phyloP scores from a whole-genome alignment of 2,797 vertebrate species.

The Rhinogobio ventralis region DNA sequence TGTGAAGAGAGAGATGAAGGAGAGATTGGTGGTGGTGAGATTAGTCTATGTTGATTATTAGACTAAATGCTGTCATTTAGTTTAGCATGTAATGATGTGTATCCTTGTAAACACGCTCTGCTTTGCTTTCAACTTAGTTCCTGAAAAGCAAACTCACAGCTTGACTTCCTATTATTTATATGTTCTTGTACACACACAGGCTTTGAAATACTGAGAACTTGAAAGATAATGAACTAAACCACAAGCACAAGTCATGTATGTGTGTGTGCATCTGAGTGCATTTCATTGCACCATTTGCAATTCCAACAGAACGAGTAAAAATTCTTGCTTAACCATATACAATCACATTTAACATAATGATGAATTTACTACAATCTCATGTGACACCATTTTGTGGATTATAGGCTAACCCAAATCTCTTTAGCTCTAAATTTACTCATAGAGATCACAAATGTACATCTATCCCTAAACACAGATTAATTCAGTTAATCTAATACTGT shows the following conservation, averaged over 20 bases:
- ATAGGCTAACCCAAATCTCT: background rate
- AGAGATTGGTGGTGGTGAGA: background rate
- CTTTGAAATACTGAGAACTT: constrained; percentile 14
- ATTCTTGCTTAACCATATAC: background rate
- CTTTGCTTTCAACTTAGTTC: constrained; percentile 19
- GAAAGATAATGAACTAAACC: constrained; percentile 3
- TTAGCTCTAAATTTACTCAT: background rate
- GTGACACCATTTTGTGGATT: background rate
- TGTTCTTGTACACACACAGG: constrained; percentile 2
- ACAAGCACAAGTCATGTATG: background rate
- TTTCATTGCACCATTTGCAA: background rate
- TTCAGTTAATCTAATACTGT: background rate
- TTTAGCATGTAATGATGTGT: background rate
- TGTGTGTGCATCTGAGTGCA: background rate
- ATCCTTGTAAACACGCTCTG: constrained; percentile 3
- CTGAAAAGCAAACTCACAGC: constrained; percentile 22
- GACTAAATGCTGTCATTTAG: constrained; percentile 33
- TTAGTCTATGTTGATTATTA: constrained; percentile 17
- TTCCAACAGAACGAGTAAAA: background rate
- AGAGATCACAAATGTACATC: background rate
- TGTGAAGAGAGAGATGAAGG: background rate
- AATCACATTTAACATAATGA: background rate
- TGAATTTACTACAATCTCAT: background rate
- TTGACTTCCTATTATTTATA: constrained; percentile 30
- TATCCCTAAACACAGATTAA: background rate